Conservation (phyloP, 2,888 invertebrate species). For the Aspidiotus destructor region DNA sequence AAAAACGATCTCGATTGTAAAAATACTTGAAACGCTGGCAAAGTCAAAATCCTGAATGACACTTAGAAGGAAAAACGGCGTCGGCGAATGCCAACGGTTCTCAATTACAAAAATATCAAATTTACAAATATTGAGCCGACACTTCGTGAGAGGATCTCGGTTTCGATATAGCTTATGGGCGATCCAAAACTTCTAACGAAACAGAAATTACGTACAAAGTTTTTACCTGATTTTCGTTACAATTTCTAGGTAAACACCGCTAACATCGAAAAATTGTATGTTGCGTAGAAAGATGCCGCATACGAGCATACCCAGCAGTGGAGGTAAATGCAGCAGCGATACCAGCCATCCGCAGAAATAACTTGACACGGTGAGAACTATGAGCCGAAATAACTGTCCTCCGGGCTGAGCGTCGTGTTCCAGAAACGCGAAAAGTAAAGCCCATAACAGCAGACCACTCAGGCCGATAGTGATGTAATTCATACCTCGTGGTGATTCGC, state of each 20-base stretch:
- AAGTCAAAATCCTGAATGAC: no score
- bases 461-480: conserved; percentile 7
- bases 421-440: conserved; percentile 37
- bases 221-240: neutral
- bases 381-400: conserved; percentile 37
- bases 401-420: conserved; percentile 36
- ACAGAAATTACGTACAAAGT: neutral
- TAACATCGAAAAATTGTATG: conserved; percentile 44
- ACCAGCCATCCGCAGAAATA: conserved; percentile 37
- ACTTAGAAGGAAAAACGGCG: no score
- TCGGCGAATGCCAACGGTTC: no score
- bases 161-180: no score
- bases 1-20: no score
- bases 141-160: no score
- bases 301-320: conserved; percentile 55
- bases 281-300: conserved; percentile 50
- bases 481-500: neutral
- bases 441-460: conserved; percentile 35
- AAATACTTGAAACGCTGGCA: no score
- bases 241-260: conserved; percentile 34
- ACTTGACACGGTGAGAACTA: conserved; percentile 37
- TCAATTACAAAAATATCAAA: no score
- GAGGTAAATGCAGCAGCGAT: conserved; percentile 42
- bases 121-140: no score
- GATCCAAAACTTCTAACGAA: no score